phyloP scores from a whole-genome alignment of 2,888 invertebrate genomes.

The Tiliacea citrago region DNA sequence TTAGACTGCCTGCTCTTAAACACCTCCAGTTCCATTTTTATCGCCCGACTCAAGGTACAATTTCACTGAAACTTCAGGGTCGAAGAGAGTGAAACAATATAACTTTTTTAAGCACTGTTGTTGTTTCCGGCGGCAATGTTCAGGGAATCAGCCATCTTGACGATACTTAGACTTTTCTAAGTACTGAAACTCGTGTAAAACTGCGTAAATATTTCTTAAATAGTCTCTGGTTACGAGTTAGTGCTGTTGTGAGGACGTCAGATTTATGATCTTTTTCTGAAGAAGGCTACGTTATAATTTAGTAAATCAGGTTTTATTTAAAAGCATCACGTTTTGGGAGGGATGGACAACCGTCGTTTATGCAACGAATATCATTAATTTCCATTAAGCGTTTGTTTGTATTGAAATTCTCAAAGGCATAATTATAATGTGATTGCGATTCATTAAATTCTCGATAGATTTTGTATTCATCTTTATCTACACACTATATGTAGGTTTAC shows the following conservation, averaged over 20 bases:
- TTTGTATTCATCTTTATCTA: no score
- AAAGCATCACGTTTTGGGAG: neutral
- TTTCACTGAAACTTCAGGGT: constrained; percentile 28
- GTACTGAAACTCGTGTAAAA: constrained; percentile 43
- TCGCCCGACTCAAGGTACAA: neutral
- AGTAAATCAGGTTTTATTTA: neutral
- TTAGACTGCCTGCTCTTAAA: no score
- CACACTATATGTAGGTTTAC: no score
- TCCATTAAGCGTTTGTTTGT: no score
- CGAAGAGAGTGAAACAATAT: constrained; percentile 40
- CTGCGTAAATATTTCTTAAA: constrained; percentile 39
- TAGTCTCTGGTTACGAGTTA: constrained; percentile 17
- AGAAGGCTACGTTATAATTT: neutral
- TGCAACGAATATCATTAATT: no score
- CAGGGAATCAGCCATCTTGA: constrained; percentile 30
- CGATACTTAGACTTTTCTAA: constrained; percentile 40
- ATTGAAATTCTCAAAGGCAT: no score
- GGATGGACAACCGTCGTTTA: no score
- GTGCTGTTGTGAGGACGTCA: neutral
- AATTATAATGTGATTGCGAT: no score
- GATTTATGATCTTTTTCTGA: constrained; percentile 1
- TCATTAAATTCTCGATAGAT: no score
- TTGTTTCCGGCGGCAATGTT: constrained; percentile 46
- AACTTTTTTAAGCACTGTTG: constrained; percentile 60
- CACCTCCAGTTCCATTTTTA: no score